These are phyloP conservation scores for Zapus hudsonius DNA, from an alignment of 2,113 vertebrate species.

Conservation along the genomic window DNA sequence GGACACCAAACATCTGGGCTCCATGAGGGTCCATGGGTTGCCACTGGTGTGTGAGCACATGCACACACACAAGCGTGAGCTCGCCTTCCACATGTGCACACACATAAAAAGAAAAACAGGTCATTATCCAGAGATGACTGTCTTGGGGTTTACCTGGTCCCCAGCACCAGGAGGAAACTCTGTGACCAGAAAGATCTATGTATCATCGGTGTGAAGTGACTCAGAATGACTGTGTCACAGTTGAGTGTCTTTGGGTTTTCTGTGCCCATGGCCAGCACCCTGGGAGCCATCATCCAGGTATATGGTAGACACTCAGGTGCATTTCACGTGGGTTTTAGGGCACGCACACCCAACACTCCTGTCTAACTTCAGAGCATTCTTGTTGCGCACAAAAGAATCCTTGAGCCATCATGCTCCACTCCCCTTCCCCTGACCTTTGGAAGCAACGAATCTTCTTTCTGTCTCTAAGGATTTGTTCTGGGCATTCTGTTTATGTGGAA, in stretches of 20 bases:
- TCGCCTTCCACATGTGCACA: too few relatives aligned
- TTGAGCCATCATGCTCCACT: fast-evolving
- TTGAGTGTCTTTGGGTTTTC: background rate
- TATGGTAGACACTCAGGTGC: fast-evolving
- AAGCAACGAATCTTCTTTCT: background rate
- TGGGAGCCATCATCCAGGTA: background rate
- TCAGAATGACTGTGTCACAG: fast-evolving
- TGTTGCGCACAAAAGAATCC: background rate
- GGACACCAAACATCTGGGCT: too few relatives aligned
- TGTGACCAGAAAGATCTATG: fast-evolving
- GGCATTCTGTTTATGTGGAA: too few relatives aligned
- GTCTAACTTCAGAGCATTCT: background rate
- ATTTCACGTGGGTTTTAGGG: background rate
- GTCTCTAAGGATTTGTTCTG: background rate
- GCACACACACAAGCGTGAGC: too few relatives aligned
- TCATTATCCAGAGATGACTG: background rate
- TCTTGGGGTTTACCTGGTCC: background rate
- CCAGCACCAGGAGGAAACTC: background rate
- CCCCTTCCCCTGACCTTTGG: background rate
- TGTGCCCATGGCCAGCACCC: fast-evolving
- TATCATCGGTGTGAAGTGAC: background rate
- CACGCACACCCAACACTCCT: too few relatives aligned
- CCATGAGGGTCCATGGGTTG: too few relatives aligned
- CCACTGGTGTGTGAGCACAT: too few relatives aligned
- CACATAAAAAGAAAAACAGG: too few relatives aligned